These are phyloP conservation scores for Zaprionus gabonicus DNA, from an alignment of 1,140 invertebrate species.

Conservation along the genomic window DNA sequence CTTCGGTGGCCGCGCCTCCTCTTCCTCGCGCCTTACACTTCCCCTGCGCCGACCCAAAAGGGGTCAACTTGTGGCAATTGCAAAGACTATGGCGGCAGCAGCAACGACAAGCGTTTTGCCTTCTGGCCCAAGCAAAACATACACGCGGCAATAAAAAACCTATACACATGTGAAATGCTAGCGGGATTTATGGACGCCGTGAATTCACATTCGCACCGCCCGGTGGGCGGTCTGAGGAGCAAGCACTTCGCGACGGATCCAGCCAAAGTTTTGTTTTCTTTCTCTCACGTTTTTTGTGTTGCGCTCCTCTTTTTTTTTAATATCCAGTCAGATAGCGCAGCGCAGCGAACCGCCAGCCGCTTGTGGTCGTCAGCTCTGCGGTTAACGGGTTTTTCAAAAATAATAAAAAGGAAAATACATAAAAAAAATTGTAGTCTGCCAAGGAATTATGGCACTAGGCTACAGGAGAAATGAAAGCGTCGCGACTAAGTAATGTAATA, in stretches of 20 bases:
- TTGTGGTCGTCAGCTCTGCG: conserved; percentile 56
- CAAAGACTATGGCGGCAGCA: conserved; percentile 34
- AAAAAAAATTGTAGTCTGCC: conserved; percentile 12
- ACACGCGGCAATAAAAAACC: conserved; percentile 72
- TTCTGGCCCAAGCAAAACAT: conserved; percentile 35
- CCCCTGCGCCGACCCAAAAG: conserved; percentile 15
- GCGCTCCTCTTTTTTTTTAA: conserved; percentile 62
- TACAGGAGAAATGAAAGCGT: conserved; percentile 6
- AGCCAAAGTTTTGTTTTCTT: conserved; percentile 45
- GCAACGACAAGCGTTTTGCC: conserved; percentile 59
- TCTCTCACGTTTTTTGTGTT: conserved; percentile 35
- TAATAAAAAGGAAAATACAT: conserved; percentile 45
- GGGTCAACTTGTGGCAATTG: conserved; percentile 49
- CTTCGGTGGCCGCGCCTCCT: conserved; percentile 1
- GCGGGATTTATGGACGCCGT: conserved; percentile 74
- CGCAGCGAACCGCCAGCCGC: conserved; percentile 43
- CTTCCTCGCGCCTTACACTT: background rate
- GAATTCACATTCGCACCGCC: conserved; percentile 37
- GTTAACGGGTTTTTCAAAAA: conserved; percentile 44
- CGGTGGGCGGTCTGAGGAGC: conserved; percentile 13
- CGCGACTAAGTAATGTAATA: background rate
- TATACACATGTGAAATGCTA: conserved; percentile 77
- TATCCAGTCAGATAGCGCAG: conserved; percentile 71
- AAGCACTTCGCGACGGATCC: conserved; percentile 32
- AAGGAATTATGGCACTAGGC: conserved; percentile 32